Base-by-base conservation (phyloP, 2,113 vertebrate species). In the Epinephelus lanceolatus region DNA sequence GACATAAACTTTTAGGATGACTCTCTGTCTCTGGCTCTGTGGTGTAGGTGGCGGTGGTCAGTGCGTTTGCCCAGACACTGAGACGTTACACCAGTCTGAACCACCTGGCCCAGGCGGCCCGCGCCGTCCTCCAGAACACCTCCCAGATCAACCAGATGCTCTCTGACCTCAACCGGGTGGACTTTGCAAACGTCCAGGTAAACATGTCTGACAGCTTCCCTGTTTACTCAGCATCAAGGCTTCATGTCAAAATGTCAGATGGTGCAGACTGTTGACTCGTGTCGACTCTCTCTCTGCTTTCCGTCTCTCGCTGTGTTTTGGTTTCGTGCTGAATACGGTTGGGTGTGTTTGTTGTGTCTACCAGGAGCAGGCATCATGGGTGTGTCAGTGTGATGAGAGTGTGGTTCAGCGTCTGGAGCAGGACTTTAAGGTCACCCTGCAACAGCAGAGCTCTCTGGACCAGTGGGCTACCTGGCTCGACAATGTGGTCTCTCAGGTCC, bases 61-160 rank as follows among this genome's bases (percentile, higher is more conserved):
- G 98, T 23, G 98, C 98, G 51, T 99, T 99, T 0, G 98, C 98
- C 0, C 98, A 99, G 95, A 99, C 98, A 0, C 88, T 99, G 76
- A 95, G 98, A 57, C 94, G 98, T 13, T 99, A 99, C 95, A 99
- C 98, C 0, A 99, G 98, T 21, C 95, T 99, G 9, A 99, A 99
- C 93, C 98, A 99, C 90, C 93, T 99, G 92, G 98, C 98, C 0
- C 98, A 99, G 93, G 98, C 98, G 0, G 98, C 98, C 0, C 97
- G 98, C 0, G 98, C 98, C 0, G 98, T 99, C 81, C 97, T 99
- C 11, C 98, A 99, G 94, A 99, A 99, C 95, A 98, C 98, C 0
- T 98, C 98, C 2, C 98, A 99, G 95, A 99, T 99, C 88, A 99
- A 97, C 96, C 98, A 99, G 96, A 99, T 99, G 98, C 97, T 99